Evolutionary conservation across 2,797 vertebrate genomes (phyloP).

Genomic region (Crenichthys baileyi): DNA sequence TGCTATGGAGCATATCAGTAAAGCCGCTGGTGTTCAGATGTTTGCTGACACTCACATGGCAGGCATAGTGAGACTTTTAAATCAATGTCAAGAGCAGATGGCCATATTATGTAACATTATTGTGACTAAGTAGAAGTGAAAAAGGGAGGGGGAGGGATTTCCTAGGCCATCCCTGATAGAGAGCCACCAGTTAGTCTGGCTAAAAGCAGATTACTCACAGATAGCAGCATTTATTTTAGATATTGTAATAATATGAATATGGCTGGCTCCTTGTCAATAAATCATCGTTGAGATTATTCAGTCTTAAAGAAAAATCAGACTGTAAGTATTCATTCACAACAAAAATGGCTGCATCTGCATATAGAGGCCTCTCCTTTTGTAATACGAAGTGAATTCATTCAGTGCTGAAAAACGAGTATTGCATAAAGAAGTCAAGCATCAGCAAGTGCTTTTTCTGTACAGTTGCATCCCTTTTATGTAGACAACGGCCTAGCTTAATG

Average conservation of each 20-base stretch:
- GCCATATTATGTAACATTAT: constrained; percentile 73
- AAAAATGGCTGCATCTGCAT: not conserved
- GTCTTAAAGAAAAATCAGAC: not conserved
- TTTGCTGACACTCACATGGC: constrained; percentile 19
- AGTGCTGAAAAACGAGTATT: not conserved
- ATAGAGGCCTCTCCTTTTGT: not conserved
- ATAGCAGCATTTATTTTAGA: not conserved
- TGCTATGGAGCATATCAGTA: not conserved
- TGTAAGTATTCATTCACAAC: not conserved
- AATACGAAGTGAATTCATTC: not conserved
- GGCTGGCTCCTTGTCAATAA: not conserved
- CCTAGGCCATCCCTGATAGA: constrained; percentile 63
- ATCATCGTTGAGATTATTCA: not conserved
- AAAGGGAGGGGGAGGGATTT: constrained; percentile 47
- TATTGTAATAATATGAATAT: not conserved
- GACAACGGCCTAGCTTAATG: not conserved
- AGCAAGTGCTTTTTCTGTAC: not conserved
- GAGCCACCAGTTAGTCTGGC: constrained; percentile 21
- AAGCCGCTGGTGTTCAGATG: constrained; percentile 23
- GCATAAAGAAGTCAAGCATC: not conserved
- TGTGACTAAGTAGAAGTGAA: constrained; percentile 66
- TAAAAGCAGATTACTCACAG: constrained; percentile 22
- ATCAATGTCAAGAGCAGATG: constrained; percentile 73
- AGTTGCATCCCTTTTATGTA: not conserved
- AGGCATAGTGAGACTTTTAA: constrained; percentile 58